phyloP scores from a whole-genome alignment of 2,113 vertebrate species.

The Cynocephalus volans region DNA sequence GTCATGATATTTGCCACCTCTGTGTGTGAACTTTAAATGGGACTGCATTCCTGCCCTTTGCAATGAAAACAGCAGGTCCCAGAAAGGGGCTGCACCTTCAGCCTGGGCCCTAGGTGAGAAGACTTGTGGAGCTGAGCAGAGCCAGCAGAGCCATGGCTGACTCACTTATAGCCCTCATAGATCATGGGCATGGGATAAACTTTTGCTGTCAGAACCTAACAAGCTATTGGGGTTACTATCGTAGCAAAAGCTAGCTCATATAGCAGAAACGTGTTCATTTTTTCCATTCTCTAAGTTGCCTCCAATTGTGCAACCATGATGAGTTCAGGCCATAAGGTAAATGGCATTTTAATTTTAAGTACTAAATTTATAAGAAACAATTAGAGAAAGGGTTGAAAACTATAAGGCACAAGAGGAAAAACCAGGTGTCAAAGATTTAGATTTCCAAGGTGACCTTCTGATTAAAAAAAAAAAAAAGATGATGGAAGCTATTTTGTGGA shows the following conservation, averaged over 20 bases:
- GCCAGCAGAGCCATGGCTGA: neutral
- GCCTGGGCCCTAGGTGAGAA: neutral
- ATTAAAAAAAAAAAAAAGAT: neutral
- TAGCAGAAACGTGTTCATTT: neutral
- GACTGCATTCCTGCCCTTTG: neutral
- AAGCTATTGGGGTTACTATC: neutral
- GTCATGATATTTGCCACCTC: neutral
- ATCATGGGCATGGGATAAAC: neutral
- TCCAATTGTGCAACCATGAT: neutral
- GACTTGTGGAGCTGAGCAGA: neutral
- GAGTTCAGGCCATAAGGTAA: neutral
- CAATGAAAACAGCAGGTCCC: neutral
- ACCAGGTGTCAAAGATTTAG: neutral
- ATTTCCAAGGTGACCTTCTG: neutral
- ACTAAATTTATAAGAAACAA: constrained; percentile 33
- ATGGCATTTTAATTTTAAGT: constrained; percentile 1
- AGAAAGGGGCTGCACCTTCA: neutral
- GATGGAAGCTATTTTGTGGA: neutral
- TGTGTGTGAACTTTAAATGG: neutral
- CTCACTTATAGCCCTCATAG: neutral
- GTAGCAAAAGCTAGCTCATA: neutral
- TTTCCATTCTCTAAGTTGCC: neutral
- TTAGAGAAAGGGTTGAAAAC: constrained; percentile 25
- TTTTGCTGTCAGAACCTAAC: neutral
- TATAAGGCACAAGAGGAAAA: neutral